A percentile compares a stretch with the other conserved stretches of the same genome.
Evolutionary conservation across 2,113 vertebrate genomes (phyloP).

Genomic region (Anas platyrhynchos): DNA sequence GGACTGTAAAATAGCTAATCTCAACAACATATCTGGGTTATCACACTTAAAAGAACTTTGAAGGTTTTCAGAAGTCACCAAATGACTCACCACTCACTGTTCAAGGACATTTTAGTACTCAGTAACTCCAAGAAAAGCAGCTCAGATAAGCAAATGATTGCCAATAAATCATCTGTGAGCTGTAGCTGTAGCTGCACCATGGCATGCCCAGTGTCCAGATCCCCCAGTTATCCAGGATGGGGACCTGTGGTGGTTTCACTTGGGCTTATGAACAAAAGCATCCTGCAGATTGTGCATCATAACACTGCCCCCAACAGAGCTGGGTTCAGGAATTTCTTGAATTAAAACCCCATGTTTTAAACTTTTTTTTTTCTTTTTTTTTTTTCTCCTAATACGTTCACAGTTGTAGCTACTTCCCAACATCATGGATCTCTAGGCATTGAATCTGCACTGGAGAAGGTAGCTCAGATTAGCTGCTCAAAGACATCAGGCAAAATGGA

Average conservation of each 20-base stretch:
- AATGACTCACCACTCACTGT: background rate
- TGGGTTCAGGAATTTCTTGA: background rate
- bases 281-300: background rate
- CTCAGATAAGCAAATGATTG: background rate
- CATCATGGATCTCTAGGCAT: background rate
- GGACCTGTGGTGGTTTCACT: background rate
- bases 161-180: background rate
- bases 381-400: background rate
- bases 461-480: background rate
- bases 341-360: background rate
- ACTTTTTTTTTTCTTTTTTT: background rate
- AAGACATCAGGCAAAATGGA: background rate
- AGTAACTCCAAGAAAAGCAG: background rate
- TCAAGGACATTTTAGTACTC: background rate
- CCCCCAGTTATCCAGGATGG: background rate
- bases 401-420: background rate
- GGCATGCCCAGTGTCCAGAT: rapidly evolving
- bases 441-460: background rate
- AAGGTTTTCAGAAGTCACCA: background rate
- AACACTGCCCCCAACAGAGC: background rate
- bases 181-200: background rate
- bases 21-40: background rate
- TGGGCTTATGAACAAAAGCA: background rate
- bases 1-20: background rate
- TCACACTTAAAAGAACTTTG: background rate